Conservation (phyloP, 2,888 invertebrate species). For the Agrochola lychnidis region DNA sequence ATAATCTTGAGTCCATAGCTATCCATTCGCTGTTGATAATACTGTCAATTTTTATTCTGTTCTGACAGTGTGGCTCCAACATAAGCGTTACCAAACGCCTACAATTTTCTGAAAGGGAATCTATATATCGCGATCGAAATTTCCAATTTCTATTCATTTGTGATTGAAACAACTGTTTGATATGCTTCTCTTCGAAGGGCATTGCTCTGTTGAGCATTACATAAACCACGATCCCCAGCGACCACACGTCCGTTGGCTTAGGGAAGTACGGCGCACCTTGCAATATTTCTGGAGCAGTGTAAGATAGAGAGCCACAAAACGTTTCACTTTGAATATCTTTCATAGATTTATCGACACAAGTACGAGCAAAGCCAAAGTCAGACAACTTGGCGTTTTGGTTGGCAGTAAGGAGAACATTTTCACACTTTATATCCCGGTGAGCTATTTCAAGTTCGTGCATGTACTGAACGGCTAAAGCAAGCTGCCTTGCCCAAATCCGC, state of each 20-base stretch:
- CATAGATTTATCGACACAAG: constrained; percentile 83
- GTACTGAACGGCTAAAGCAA: constrained; percentile 93
- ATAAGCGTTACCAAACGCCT: constrained; percentile 91
- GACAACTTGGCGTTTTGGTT: constrained; percentile 95
- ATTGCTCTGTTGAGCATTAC: constrained; percentile 96
- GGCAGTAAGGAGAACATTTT: constrained; percentile 94
- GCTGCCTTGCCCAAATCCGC: constrained; percentile 93
- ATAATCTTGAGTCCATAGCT: constrained; percentile 91
- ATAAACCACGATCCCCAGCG: constrained; percentile 94
- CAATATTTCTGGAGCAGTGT: constrained; percentile 97
- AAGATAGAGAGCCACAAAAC: constrained; percentile 96
- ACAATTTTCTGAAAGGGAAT: constrained; percentile 90
- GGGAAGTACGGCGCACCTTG: constrained; percentile 93
- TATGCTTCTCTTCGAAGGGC: constrained; percentile 95
- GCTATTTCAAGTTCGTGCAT: constrained; percentile 94
- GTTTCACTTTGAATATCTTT: constrained; percentile 93
- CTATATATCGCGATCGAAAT: constrained; percentile 92
- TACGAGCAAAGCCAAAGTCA: constrained; percentile 95
- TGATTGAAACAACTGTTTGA: constrained; percentile 92
- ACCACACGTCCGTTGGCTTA: constrained; percentile 95
- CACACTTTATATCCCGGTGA: constrained; percentile 96
- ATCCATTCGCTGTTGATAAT: constrained; percentile 91
- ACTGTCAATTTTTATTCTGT: constrained; percentile 91
- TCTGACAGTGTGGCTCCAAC: constrained; percentile 92
- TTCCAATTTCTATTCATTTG: constrained; percentile 92